These are phyloP conservation scores for Blastobasis adustella DNA, from an alignment of 2,888 invertebrate genomes.

Conservation along the genomic window DNA sequence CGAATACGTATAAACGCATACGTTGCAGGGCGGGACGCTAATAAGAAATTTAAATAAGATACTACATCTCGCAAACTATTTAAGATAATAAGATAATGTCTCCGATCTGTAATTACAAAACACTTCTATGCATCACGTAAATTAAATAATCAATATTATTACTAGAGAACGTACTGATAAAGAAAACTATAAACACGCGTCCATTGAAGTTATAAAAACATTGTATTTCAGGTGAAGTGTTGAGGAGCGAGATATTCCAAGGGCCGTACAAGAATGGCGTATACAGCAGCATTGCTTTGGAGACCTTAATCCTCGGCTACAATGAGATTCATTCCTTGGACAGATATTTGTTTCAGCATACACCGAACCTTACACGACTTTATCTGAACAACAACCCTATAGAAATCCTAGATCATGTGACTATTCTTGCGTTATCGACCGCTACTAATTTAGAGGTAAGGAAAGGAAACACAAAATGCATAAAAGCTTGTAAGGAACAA, in stretches of 20 bases:
- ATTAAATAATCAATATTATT: not conserved
- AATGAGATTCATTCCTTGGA: constrained; percentile 78
- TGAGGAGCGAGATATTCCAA: constrained; percentile 78
- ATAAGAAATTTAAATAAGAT: too few relatives aligned
- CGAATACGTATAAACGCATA: too few relatives aligned
- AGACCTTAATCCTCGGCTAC: constrained; percentile 77
- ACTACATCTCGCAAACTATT: too few relatives aligned
- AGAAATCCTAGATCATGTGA: constrained; percentile 74
- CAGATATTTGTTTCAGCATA: constrained; percentile 77
- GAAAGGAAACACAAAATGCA: not conserved
- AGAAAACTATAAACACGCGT: too few relatives aligned
- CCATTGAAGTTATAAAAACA: too few relatives aligned
- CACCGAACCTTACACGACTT: constrained; percentile 75
- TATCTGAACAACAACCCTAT: constrained; percentile 78
- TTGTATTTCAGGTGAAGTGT: constrained; percentile 67
- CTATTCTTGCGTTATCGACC: constrained; percentile 72
- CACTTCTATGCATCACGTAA: not conserved
- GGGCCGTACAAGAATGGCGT: constrained; percentile 75
- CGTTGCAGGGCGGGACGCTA: too few relatives aligned
- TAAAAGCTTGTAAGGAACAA: too few relatives aligned
- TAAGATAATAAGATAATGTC: not conserved
- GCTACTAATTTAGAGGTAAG: constrained; percentile 71
- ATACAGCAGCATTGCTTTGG: constrained; percentile 75
- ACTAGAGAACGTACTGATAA: too few relatives aligned
- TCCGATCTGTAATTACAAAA: not conserved